Evolutionary conservation across 2,888 invertebrate genomes (phyloP).

Genomic region (Tryphoninae sp.): DNA sequence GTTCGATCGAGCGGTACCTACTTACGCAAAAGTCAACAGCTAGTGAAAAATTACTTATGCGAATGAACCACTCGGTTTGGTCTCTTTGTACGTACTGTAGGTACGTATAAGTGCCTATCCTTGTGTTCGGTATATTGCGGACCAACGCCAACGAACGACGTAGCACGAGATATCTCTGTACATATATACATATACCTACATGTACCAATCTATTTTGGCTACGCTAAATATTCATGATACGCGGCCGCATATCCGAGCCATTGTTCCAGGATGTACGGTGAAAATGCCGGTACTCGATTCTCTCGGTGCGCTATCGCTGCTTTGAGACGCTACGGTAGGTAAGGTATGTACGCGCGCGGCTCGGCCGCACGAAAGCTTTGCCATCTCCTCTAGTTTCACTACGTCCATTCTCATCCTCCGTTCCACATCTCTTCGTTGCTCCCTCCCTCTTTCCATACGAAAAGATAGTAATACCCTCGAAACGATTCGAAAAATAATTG

Average conservation of each 20-base stretch:
- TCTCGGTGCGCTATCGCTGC: conserved; percentile 24
- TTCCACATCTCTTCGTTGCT: conserved; percentile 11
- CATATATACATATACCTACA: too few relatives aligned
- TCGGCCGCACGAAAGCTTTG: conserved; percentile 25
- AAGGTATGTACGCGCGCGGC: not conserved
- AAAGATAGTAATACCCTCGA: too few relatives aligned
- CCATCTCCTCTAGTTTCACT: conserved; percentile 27
- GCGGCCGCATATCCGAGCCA: conserved; percentile 72
- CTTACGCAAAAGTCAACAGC: too few relatives aligned
- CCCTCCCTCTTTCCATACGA: conserved; percentile 6
- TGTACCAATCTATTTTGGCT: conserved; percentile 44
- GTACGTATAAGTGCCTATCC: not conserved
- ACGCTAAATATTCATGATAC: conserved; percentile 75
- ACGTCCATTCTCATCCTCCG: conserved; percentile 18
- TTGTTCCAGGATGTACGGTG: conserved; percentile 69
- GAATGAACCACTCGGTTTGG: not conserved
- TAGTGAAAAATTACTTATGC: too few relatives aligned
- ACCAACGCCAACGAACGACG: conserved; percentile 15
- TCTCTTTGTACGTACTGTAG: not conserved
- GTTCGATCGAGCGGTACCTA: too few relatives aligned
- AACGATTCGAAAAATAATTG: too few relatives aligned
- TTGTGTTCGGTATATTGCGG: conserved; percentile 3
- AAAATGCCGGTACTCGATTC: conserved; percentile 64
- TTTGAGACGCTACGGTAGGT: not conserved
- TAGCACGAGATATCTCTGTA: not conserved